phyloP scores from a whole-genome alignment of 1,140 invertebrate species.

The Drosophila mayri region DNA sequence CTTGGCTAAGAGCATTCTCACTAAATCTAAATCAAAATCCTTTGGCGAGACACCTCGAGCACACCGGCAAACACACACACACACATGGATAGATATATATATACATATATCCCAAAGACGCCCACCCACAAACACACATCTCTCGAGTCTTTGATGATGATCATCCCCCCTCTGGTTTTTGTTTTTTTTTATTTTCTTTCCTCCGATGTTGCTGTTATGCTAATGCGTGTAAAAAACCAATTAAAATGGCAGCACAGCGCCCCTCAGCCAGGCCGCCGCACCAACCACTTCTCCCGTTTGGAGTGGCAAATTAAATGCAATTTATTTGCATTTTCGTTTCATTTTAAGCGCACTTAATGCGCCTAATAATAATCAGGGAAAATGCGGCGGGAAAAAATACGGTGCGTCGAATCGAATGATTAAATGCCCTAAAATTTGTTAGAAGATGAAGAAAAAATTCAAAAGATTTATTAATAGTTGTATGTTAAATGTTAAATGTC shows the following conservation, averaged over 20 bases:
- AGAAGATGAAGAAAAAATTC: neutral
- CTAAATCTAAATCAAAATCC: conserved; percentile 66
- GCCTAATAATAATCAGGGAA: conserved; percentile 62
- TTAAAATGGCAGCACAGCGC: conserved; percentile 68
- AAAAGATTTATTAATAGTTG: neutral
- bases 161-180: conserved; percentile 2
- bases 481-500: neutral
- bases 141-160: conserved; percentile 37
- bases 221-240: conserved; percentile 76
- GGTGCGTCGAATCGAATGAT: neutral
- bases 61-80: conserved; percentile 2
- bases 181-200: neutral
- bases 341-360: conserved; percentile 73
- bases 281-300: conserved; percentile 18
- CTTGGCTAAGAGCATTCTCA: conserved; percentile 78
- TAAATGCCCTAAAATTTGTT: conserved; percentile 12
- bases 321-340: conserved; percentile 75
- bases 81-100: neutral
- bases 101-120: conserved; percentile 4
- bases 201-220: conserved; percentile 58
- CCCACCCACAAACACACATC: conserved; percentile 28
- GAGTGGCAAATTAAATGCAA: conserved; percentile 64
- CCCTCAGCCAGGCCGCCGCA: conserved; percentile 19
- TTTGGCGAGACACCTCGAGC: conserved; percentile 22
- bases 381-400: conserved; percentile 11